Base-by-base conservation (phyloP, 2,888 invertebrate species). In the Diaphora mendica region DNA sequence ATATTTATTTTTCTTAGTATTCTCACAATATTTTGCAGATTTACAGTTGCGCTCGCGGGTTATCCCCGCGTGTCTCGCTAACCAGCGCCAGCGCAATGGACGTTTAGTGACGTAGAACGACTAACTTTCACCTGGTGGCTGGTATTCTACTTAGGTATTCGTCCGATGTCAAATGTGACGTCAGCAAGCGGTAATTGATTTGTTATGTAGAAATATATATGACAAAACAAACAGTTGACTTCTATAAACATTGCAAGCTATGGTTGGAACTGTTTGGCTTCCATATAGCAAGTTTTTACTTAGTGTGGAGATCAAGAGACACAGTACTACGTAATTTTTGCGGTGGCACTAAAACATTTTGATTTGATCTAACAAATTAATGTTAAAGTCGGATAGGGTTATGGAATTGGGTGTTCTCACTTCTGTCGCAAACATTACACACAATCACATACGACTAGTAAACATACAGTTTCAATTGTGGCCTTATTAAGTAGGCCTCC, bases 91-190 rank as follows among this genome's bases (percentile, higher is more conserved):
- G 30, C 30, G 30, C 62, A 30, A 17, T 30, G 62, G 17, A 17
- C 30, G 62, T 30, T 62, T 30, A 30, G 62, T 62, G 62, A 62
- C 62, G 62, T 62, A 62, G 62, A 62, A 62, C 62, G 30, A 30
- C 30, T 62, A 62, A 62, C 62, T 62, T 62, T 62, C 62, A 62
- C 62, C 62, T 17, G 17, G 62, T 30, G n/a, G n/a, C n/a, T n/a
- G n/a, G n/a, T 15, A 30, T 62, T 35, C 62, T 62, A 62, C 30
- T 62, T 30, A 30, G 15, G 7, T 62, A 62, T 62, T 62, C 62
- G 17, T 62, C 15, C 30, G 59, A 62, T 62, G 62, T 17, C 30
- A 62, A 62, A 2, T 59, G 26, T 62, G 62, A 30, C 30, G 62
- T 62, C 62, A 62, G 62, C 17, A 62, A n/a, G 17, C 17, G 62